phyloP scores from a whole-genome alignment of 2,113 vertebrate genomes.

The Nothoprocta perdicaria region DNA sequence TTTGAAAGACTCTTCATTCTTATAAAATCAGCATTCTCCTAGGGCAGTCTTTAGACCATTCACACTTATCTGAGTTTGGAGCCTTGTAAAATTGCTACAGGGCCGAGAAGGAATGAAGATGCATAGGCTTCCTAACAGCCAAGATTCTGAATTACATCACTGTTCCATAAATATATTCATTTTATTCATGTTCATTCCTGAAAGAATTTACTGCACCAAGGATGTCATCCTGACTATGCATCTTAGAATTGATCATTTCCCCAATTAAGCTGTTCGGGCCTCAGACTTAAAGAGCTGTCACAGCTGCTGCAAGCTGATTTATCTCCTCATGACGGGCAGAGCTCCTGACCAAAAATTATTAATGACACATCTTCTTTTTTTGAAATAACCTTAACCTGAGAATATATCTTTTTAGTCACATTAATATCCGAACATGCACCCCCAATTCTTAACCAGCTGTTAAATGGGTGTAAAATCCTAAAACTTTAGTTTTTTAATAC shows the following conservation, averaged over 20 bases:
- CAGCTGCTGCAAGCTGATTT: constrained; percentile 64
- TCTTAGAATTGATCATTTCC: constrained; percentile 67
- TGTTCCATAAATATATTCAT: constrained; percentile 72
- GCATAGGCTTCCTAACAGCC: constrained; percentile 43
- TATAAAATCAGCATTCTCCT: neutral
- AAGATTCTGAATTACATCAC: constrained; percentile 72
- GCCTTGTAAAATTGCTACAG: constrained; percentile 31
- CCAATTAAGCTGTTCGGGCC: constrained; percentile 62
- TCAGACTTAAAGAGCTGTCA: constrained; percentile 71
- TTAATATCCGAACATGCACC: constrained; percentile 62
- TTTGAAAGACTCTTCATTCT: constrained; percentile 34
- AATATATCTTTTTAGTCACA: constrained; percentile 69
- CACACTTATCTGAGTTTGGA: constrained; percentile 12
- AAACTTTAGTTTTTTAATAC: constrained; percentile 58
- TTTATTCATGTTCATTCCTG: constrained; percentile 59
- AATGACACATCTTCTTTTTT: constrained; percentile 68
- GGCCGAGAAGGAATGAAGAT: constrained; percentile 49
- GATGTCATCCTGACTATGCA: constrained; percentile 59
- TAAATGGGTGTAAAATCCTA: constrained; percentile 63
- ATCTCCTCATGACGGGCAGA: constrained; percentile 66
- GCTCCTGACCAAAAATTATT: constrained; percentile 67
- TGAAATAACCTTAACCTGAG: constrained; percentile 69
- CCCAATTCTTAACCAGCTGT: constrained; percentile 43
- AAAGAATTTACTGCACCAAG: constrained; percentile 49
- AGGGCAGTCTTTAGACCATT: constrained; percentile 34